Base-by-base conservation (phyloP, 2,888 invertebrate genomes). In the Leptinotarsa tumamoca region DNA sequence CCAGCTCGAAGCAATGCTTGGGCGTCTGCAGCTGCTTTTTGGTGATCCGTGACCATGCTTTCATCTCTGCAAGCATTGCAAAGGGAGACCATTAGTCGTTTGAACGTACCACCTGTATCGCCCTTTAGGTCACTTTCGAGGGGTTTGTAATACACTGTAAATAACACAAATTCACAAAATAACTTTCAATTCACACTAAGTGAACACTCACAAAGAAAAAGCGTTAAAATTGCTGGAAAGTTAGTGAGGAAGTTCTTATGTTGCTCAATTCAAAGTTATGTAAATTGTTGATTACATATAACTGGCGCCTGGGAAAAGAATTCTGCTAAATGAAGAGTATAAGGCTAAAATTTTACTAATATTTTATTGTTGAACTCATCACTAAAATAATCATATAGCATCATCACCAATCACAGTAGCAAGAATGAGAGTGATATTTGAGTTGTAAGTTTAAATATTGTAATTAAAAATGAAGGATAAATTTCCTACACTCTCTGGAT, bases 21-120 rank as follows among this genome's bases (percentile, higher is more conserved):
- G 17, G 97, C 97, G 89, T 98, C 97, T 82, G 93, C 91, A 78
- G 93, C 90, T 23, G 98, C 98, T 79, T 89, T 90, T 13, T 90
- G 90, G 58, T 90, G 91, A 88, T 98, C 94, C 5, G 93, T 91
- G 17, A 92, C 90, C 85, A 93, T 93, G 81, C 93, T 93, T 89
- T 98, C 98, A 86, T 95, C 93, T 82, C 97, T 90, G 85, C 94
- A 93, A 63, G 94, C 95, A 91, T 92, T 93, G 84, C 94, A 94
- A 18, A 97, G 88, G 49, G 98, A 96, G 33, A 96, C 94, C 90
- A 98, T 92, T 61, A 98, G 90, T 72, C 97, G 92, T 87, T 95
- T 94, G 90, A 98, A 98, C 86, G 94, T 94, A 17, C 98, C 98
- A 68, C 96, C 96, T 2, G 98, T 98, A 87, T 98, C 98, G 69